These are phyloP conservation scores for Baronia brevicornis DNA, from an alignment of 2,888 invertebrate species.

Conservation along the genomic window DNA sequence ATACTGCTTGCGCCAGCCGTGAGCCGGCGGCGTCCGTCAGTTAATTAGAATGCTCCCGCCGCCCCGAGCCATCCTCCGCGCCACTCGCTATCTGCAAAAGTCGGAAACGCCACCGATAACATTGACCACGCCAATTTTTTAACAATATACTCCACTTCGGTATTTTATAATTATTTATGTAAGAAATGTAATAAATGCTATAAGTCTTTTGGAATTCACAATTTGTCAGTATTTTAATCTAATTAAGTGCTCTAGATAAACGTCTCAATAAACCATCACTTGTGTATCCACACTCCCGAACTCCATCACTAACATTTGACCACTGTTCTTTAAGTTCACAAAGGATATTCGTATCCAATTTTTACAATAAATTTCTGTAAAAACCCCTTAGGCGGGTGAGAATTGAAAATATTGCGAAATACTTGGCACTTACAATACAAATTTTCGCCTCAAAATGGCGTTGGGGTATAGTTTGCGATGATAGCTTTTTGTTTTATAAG, in stretches of 20 bases:
- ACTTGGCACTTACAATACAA: constrained; percentile 76
- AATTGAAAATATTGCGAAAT: constrained; percentile 70
- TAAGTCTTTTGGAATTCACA: constrained; percentile 8
- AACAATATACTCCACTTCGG: constrained; percentile 18
- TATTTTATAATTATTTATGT: constrained; percentile 8
- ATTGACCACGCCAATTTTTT: constrained; percentile 29
- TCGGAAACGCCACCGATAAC: constrained; percentile 70
- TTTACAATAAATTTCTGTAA: constrained; percentile 34
- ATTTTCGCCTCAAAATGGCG: constrained; percentile 78
- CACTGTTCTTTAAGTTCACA: constrained; percentile 26
- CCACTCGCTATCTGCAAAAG: constrained; percentile 68
- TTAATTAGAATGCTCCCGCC: constrained; percentile 61
- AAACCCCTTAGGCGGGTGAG: constrained; percentile 37
- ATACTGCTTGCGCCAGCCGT: constrained; percentile 69
- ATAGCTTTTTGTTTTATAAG: constrained; percentile 73
- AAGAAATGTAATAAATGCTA: constrained; percentile 2
- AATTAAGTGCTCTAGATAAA: constrained; percentile 59
- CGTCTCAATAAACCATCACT: constrained; percentile 59
- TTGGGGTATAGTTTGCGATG: constrained; percentile 75
- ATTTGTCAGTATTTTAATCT: constrained; percentile 36
- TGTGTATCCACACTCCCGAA: constrained; percentile 45
- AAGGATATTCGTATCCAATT: constrained; percentile 36
- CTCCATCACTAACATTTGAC: constrained; percentile 33
- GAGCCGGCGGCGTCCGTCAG: constrained; percentile 71
- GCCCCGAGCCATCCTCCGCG: constrained; percentile 65